Conservation (phyloP, 2,888 invertebrate species). For the Cerastis leucographa region DNA sequence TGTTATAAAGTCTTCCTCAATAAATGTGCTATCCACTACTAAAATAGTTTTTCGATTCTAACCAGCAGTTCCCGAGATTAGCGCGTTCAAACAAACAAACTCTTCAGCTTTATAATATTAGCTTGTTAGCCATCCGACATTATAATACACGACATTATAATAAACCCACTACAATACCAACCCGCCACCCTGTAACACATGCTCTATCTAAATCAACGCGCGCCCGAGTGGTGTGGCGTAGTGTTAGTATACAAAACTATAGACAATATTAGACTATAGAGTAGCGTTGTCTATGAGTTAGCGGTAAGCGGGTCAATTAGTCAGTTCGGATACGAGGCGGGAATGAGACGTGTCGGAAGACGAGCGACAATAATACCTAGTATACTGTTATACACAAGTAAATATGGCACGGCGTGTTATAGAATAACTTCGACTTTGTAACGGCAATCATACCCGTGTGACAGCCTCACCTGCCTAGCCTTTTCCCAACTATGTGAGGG, state of each 20-base stretch:
- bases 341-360: slow-evolving; percentile 4
- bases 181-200: slow-evolving; percentile 17
- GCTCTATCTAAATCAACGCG: slow-evolving; percentile 48
- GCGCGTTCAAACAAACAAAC: too few relatives aligned
- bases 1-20: too few relatives aligned
- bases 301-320: slow-evolving; percentile 57
- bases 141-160: not conserved
- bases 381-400: not conserved
- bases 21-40: too few relatives aligned
- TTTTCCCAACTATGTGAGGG: too few relatives aligned
- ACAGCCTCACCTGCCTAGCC: not conserved
- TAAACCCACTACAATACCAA: not conserved
- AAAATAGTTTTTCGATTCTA: too few relatives aligned
- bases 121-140: not conserved
- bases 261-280: slow-evolving; percentile 1
- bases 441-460: not conserved
- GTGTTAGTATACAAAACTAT: slow-evolving; percentile 6
- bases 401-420: not conserved
- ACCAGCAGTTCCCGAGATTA: too few relatives aligned
- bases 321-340: slow-evolving; percentile 1
- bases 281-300: slow-evolving; percentile 34
- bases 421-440: not conserved
- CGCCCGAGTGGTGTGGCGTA: slow-evolving; percentile 15
- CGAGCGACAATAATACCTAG: not conserved
- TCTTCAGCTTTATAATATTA: too few relatives aligned